Base-by-base conservation (phyloP, 2,113 vertebrate genomes). In the Halichoerus grypus region DNA sequence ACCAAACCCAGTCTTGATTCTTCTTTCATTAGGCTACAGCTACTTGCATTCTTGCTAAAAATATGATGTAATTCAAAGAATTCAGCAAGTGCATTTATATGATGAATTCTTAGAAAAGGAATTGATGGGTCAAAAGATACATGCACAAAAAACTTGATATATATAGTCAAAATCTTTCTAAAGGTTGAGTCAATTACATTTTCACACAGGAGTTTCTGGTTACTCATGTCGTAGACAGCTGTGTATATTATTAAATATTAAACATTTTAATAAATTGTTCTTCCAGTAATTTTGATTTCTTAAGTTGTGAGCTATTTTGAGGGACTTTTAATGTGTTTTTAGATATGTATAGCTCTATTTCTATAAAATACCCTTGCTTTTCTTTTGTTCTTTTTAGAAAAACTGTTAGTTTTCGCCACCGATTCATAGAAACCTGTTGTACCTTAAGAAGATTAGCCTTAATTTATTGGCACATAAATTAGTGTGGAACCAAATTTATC, bases 251-350 rank as follows among this genome's bases (percentile, higher is more conserved):
- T 21, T 88, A 87, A 80, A 74, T 83, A 69, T 13, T 94, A 26
- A 72, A 83, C 63, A n/a, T 4, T 55, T 76, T 72, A 67, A 59
- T 6, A 72, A 61, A 33, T 63, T 65, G 0, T n/a, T 86, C 16
- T 28, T 31, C 6, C 4, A 49, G 9, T 51, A 86, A 7, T 81
- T 96, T 96, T 92, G n/a, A 87, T 59, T 88, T 85, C 26, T 97
- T 65, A 90, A 94, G 18, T 72, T 6, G 6, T 89, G 36, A 72
- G 24, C 67, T 89, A 95, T 46, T 74, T 91, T 88, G 39, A 93
- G 42, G 21, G 91, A 0, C 11, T 81, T 92, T 57, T 42, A 26
- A 86, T 82, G 8, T 42, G 51, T 77, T 72, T 86, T 95, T 72
- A 55, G 24, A 76, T 0, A 36, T 7, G 4, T 61, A 18, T 59